These are phyloP conservation scores for Anisognathus igniventris DNA, from an alignment of 2,797 vertebrate genomes.

Conservation along the genomic window DNA sequence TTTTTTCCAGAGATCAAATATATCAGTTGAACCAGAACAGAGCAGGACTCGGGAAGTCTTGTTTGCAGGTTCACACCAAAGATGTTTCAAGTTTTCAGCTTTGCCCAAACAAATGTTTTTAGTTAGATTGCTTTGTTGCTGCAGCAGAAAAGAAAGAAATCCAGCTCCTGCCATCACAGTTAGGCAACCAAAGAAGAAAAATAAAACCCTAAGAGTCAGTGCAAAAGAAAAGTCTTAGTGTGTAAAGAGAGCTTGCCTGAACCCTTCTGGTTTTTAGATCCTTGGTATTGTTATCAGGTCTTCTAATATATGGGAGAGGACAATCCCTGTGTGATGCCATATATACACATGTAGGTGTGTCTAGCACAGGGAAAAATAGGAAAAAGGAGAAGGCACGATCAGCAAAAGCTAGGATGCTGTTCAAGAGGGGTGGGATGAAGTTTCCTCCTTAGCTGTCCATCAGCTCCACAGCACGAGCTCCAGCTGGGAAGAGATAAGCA, in stretches of 20 bases:
- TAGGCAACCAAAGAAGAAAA: background rate
- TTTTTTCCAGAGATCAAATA: constrained; percentile 14
- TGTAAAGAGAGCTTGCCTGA: background rate
- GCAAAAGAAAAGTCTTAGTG: background rate
- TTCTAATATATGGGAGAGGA: background rate
- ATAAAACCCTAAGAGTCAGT: background rate
- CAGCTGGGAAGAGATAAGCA: background rate
- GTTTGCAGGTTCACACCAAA: constrained; percentile 59
- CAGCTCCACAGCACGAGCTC: rapidly evolving
- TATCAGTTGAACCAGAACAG: constrained; percentile 6
- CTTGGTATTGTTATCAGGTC: no score
- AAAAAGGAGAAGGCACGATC: background rate
- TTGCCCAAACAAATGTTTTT: constrained; percentile 8
- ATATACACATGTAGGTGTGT: no score
- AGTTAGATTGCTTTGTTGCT: background rate
- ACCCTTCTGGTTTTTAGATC: background rate
- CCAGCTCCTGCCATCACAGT: background rate
- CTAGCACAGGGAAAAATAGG: background rate
- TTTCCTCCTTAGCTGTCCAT: background rate
- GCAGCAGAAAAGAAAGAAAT: background rate
- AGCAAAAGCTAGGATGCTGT: background rate
- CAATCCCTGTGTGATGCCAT: background rate
- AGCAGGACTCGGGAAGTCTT: background rate
- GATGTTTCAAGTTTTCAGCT: constrained; percentile 42
- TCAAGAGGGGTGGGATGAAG: background rate